A percentile compares a stretch with the other conserved stretches of the same genome.
These are phyloP conservation scores for Azorinus chamasolen DNA, from an alignment of 2,888 invertebrate genomes.

Conservation along the genomic window DNA sequence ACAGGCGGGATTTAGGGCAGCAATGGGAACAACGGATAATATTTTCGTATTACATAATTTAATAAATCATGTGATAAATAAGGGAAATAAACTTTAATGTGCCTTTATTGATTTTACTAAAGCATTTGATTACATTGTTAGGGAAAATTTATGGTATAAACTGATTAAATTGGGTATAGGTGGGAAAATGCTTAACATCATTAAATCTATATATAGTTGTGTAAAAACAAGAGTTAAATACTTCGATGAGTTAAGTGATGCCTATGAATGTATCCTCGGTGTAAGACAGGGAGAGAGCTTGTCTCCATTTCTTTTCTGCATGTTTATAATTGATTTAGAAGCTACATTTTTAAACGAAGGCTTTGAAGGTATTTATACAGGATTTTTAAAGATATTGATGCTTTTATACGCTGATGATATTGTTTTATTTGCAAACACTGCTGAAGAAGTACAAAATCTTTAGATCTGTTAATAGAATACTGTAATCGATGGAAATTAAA, in stretches of 20 bases:
- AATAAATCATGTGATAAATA: constrained; percentile 19
- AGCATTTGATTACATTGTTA: constrained; percentile 39
- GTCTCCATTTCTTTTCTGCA: constrained; percentile 42
- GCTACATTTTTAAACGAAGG: no score
- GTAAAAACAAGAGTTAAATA: no score
- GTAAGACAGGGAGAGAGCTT: constrained; percentile 48
- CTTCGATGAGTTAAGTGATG: no score
- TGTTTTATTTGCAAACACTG: constrained; percentile 13
- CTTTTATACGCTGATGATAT: constrained; percentile 30
- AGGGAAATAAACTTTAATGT: constrained; percentile 21
- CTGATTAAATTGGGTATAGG: constrained; percentile 26
- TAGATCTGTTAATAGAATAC: constrained; percentile 8
- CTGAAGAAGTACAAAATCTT: constrained; percentile 10
- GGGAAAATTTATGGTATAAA: constrained; percentile 30
- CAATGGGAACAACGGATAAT: no score
- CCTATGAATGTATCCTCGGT: constrained; percentile 27
- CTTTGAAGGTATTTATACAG: no score
- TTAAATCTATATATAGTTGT: constrained; percentile 34
- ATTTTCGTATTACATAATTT: no score
- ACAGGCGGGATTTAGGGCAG: no score
- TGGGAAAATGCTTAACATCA: constrained; percentile 31
- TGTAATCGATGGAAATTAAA: constrained; percentile 25
- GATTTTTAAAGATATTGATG: constrained; percentile 22
- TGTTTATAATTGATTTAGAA: constrained; percentile 34
- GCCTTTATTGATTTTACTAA: no score